Percentiles rank a stretch among this genome's conserved stretches.
phyloP scores from a whole-genome alignment of 92 coral and sea anemone species.

The Galaxea fascicularis region DNA sequence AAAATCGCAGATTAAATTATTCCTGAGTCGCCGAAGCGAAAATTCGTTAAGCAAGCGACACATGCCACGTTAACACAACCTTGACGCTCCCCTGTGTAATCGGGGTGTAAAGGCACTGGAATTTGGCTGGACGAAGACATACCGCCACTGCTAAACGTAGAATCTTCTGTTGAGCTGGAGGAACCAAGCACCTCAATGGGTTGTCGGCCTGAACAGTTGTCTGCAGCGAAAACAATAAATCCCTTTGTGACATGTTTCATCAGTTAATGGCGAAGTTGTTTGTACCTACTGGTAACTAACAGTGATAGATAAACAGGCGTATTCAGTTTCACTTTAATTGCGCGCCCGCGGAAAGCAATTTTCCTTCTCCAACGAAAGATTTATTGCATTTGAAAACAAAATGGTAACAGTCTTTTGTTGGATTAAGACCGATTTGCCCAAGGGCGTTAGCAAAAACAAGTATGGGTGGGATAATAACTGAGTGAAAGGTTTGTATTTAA shows the following conservation, averaged over 20 bases:
- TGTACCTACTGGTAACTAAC: slow-evolving; percentile 1
- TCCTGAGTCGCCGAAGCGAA: neutral
- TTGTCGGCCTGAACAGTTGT: slow-evolving; percentile 6
- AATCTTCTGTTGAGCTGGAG: slow-evolving; percentile 47
- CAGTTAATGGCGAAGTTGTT: neutral
- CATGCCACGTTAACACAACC: neutral
- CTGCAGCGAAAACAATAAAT: slow-evolving; percentile 31
- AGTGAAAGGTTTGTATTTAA: neutral
- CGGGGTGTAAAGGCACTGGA: slow-evolving; percentile 15
- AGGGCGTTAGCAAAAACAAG: neutral
- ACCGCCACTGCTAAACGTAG: slow-evolving; percentile 22
- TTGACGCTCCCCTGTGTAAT: slow-evolving; percentile 5
- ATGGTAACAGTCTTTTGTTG: neutral
- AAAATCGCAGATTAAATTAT: neutral
- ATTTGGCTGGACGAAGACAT: slow-evolving; percentile 37
- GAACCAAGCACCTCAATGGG: slow-evolving; percentile 40
- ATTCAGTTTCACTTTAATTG: no score
- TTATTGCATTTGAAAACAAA: neutral
- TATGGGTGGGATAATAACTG: neutral
- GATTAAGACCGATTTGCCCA: neutral
- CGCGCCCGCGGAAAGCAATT: no score
- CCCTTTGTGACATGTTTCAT: slow-evolving; percentile 24
- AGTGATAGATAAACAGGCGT: neutral
- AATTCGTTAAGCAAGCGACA: neutral
- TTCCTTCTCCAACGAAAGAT: no score